Conservation (phyloP, 2,888 invertebrate species). For the Sepiola atlantica region DNA sequence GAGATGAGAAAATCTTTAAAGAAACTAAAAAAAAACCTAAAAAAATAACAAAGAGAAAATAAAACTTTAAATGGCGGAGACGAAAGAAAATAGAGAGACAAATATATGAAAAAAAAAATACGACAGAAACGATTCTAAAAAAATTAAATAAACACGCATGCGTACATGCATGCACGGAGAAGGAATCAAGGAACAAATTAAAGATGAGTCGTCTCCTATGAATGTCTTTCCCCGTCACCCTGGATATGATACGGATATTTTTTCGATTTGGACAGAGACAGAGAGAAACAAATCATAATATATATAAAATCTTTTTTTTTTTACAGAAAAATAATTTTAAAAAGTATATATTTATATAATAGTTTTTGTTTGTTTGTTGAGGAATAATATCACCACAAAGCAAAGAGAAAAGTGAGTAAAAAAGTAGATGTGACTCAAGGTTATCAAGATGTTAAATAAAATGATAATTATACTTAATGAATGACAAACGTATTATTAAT, state of each 20-base stretch:
- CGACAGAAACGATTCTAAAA: background rate
- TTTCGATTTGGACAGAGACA: background rate
- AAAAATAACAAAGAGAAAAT: background rate
- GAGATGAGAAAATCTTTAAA: background rate
- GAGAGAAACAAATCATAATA: background rate
- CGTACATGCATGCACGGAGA: background rate
- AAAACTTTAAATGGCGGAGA: background rate
- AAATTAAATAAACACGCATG: background rate
- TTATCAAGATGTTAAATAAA: background rate
- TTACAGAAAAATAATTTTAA: background rate
- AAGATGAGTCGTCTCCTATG: background rate
- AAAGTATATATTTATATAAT: background rate
- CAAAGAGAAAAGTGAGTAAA: background rate
- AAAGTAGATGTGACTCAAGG: background rate
- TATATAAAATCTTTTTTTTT: background rate
- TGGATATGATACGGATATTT: conserved; percentile 18
- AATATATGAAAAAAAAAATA: conserved; percentile 33
- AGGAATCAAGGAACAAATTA: background rate
- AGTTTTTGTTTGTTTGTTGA: background rate
- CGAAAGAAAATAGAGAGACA: background rate
- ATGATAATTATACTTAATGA: background rate
- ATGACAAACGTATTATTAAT: background rate
- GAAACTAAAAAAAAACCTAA: background rate
- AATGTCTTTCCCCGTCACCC: background rate
- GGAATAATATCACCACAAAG: background rate